phyloP scores from a whole-genome alignment of 2,888 invertebrate species.

The Drosophila paracracens region DNA sequence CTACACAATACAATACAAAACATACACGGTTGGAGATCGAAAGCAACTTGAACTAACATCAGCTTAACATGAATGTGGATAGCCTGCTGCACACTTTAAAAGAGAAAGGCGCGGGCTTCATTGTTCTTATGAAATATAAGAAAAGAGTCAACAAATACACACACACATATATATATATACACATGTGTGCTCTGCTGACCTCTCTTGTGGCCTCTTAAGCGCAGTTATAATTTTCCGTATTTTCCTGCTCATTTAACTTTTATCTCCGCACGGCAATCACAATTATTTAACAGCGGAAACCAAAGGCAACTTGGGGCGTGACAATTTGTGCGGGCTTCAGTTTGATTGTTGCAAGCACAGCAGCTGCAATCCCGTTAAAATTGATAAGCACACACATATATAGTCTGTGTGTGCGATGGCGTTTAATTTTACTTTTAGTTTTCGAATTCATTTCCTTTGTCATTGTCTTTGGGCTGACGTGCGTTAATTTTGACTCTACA shows the following conservation, averaged over 20 bases:
- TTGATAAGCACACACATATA: conserved; percentile 36
- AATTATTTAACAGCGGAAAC: conserved; percentile 82
- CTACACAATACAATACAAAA: not conserved
- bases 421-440: conserved; percentile 16
- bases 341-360: conserved; percentile 31
- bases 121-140: not conserved
- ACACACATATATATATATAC: not conserved
- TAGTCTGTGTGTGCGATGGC: not conserved
- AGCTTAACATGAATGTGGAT: not conserved
- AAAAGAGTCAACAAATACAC: not conserved
- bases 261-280: conserved; percentile 77
- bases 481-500: conserved; percentile 59
- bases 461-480: conserved; percentile 45
- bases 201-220: conserved; percentile 37
- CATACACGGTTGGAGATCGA: not conserved
- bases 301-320: conserved; percentile 29
- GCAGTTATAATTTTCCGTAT: conserved; percentile 70
- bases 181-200: conserved; percentile 13
- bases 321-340: conserved; percentile 53
- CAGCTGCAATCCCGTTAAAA: conserved; percentile 32
- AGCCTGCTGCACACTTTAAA: not conserved
- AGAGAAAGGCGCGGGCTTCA: not conserved
- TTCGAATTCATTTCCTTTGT: conserved; percentile 22
- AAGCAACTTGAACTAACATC: not conserved
- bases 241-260: conserved; percentile 83